phyloP scores from a whole-genome alignment of 2,113 vertebrate species.

The Nesogale talazaci region DNA sequence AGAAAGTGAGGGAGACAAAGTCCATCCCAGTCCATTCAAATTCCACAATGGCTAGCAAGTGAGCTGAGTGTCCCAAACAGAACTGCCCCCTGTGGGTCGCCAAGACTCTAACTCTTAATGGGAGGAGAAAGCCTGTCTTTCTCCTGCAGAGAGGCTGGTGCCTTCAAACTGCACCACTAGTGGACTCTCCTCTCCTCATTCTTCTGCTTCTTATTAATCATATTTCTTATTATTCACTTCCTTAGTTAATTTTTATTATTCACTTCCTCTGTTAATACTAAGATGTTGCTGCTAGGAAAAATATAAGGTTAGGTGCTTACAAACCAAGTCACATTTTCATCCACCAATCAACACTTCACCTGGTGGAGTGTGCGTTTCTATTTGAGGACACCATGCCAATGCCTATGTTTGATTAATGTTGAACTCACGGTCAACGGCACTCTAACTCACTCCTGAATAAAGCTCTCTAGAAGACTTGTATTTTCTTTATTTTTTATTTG shows the following conservation, averaged over 20 bases:
- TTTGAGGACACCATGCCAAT: neutral
- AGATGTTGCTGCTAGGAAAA: neutral
- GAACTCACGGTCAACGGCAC: neutral
- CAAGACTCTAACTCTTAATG: too few species aligned
- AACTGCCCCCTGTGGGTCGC: too few species aligned
- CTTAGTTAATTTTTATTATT: neutral
- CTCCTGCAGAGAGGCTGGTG: too few species aligned
- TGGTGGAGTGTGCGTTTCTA: neutral
- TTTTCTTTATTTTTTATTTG: too few species aligned
- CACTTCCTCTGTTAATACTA: neutral
- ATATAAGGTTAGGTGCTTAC: neutral
- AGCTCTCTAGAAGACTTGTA: neutral
- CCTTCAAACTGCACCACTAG: too few species aligned
- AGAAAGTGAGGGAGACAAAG: neutral
- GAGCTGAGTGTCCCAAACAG: slow-evolving; percentile 1
- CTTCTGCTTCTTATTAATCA: too few species aligned
- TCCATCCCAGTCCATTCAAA: neutral
- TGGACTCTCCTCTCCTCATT: too few species aligned
- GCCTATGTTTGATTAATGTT: neutral
- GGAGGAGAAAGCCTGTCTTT: too few species aligned
- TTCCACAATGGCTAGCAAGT: neutral
- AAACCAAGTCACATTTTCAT: neutral
- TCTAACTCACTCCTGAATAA: neutral
- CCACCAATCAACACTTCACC: neutral
- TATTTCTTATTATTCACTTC: too few species aligned